Conservation (phyloP, 2,888 invertebrate genomes). For the Rhyacophila evoluta region DNA sequence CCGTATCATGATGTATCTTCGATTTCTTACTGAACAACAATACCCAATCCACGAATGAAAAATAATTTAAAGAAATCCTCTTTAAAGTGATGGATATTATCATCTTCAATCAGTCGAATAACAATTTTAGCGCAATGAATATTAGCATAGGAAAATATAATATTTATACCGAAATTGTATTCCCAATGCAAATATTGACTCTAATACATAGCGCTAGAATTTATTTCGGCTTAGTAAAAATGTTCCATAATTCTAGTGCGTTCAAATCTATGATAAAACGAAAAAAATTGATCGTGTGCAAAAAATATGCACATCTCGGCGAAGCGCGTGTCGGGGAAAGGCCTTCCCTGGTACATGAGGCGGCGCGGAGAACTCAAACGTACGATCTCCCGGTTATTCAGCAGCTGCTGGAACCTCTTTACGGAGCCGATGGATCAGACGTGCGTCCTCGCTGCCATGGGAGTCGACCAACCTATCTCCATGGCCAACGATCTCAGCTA, state of each 20-base stretch:
- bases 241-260: neutral
- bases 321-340: conserved; percentile 35
- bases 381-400: conserved; percentile 58
- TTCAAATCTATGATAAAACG: neutral
- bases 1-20: too few relatives aligned
- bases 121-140: too few relatives aligned
- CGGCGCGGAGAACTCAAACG: conserved; percentile 53
- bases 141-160: too few relatives aligned
- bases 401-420: conserved; percentile 35
- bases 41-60: too few relatives aligned
- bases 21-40: too few relatives aligned
- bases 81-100: too few relatives aligned
- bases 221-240: too few relatives aligned
- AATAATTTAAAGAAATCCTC: too few relatives aligned
- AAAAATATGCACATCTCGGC: conserved; percentile 40
- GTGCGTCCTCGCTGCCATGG: conserved; percentile 65
- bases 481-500: neutral
- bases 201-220: too few relatives aligned
- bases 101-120: too few relatives aligned
- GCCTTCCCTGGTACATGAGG: conserved; percentile 9
- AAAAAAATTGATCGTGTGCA: neutral
- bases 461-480: conserved; percentile 49
- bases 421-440: conserved; percentile 49
- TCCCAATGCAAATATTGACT: too few relatives aligned
- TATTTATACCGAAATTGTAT: too few relatives aligned